A percentile compares a stretch with the other conserved stretches of the same genome.
Conservation (phyloP, 1,140 invertebrate species). For the Dolichoris vasculosae region DNA sequence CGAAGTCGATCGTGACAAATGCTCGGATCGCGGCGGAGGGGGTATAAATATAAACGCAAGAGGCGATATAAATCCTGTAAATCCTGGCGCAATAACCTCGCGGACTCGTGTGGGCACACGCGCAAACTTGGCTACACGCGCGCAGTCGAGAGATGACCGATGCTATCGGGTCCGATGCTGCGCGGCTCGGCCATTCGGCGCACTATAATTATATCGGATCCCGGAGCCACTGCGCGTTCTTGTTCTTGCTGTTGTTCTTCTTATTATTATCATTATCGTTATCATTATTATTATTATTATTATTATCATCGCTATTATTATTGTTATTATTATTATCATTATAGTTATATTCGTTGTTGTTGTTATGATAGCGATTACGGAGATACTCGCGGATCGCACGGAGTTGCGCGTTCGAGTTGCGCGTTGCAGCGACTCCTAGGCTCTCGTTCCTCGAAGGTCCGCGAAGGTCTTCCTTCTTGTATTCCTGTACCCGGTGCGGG, state of each 20-base stretch:
- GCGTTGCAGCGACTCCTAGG: not conserved
- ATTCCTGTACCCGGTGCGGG: conserved; percentile 37
- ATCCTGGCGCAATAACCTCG: not conserved
- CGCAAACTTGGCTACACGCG: not conserved
- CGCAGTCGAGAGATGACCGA: not conserved
- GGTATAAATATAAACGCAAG: not conserved
- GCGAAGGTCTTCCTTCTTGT: too few species aligned
- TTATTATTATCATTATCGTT: conserved; percentile 20
- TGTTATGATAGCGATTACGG: conserved; percentile 66
- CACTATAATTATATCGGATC: conserved; percentile 68
- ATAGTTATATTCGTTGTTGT: conserved; percentile 39
- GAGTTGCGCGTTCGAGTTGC: conserved; percentile 53
- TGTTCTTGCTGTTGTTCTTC: conserved; percentile 56
- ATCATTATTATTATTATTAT: not conserved
- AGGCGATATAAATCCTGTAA: not conserved
- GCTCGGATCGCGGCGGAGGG: not conserved
- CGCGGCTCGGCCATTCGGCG: not conserved
- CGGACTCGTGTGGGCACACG: not conserved
- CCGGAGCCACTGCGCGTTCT: conserved; percentile 62
- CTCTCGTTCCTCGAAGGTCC: not conserved
- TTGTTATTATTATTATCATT: too few species aligned
- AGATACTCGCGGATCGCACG: conserved; percentile 61
- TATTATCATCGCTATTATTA: not conserved
- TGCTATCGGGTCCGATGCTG: conserved; percentile 23
- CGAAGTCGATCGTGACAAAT: conserved; percentile 41